A percentile compares a stretch with the other conserved stretches of the same genome.
phyloP scores from a whole-genome alignment of 2,113 vertebrate species.

The Lates calcarifer region DNA sequence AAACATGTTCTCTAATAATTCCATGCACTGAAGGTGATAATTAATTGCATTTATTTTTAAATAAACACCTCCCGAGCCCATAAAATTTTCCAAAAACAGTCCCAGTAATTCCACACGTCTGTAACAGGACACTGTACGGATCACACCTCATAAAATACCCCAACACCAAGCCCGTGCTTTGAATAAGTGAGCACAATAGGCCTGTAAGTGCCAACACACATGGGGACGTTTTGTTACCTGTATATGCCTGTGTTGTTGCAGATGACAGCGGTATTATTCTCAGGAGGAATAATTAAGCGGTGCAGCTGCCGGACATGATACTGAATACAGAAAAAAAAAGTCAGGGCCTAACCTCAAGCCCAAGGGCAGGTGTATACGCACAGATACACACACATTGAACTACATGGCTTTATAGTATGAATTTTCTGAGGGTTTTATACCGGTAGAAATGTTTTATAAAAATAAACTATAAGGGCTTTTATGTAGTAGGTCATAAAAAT shows the following conservation, averaged over 20 bases:
- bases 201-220: constrained; percentile 43
- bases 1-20: background rate
- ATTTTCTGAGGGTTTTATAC: background rate
- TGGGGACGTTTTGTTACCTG: constrained; percentile 46
- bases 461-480: background rate
- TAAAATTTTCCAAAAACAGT: constrained; percentile 6
- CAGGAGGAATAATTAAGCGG: too few relatives aligned
- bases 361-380: constrained; percentile 24
- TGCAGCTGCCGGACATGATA: constrained; percentile 53
- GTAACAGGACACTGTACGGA: constrained; percentile 46
- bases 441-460: background rate
- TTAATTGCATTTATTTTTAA: constrained; percentile 42
- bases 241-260: constrained; percentile 5
- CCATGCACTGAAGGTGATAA: constrained; percentile 21
- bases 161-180: constrained; percentile 46
- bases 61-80: constrained; percentile 29
- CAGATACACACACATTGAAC: background rate
- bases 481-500: background rate
- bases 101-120: constrained; percentile 35
- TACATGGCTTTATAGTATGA: background rate
- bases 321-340: constrained; percentile 19
- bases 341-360: constrained; percentile 46
- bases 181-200: constrained; percentile 61
- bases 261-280: constrained; percentile 44
- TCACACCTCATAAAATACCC: constrained; percentile 61